Evolutionary conservation across 2,113 vertebrate species (phyloP).

Genomic region (Eubucco bourcierii): DNA sequence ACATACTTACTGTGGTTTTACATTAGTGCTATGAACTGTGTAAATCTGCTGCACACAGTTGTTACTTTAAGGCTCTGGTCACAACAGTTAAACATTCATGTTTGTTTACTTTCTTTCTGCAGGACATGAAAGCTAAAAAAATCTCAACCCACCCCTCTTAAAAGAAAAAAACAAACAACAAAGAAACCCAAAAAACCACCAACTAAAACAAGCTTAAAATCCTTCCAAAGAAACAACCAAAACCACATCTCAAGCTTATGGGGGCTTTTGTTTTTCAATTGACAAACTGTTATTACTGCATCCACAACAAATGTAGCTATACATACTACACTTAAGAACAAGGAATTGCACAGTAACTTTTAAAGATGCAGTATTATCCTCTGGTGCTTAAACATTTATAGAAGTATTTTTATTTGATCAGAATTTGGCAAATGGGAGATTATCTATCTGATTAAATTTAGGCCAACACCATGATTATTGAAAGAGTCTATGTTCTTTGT

Average conservation of each 20-base stretch:
- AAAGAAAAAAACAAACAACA: background rate
- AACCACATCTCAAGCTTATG: background rate
- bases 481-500: conserved; percentile 15
- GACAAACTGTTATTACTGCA: conserved; percentile 69
- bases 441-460: background rate
- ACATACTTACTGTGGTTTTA: conserved; percentile 46
- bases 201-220: background rate
- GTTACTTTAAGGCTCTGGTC: conserved; percentile 69
- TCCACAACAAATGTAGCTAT: conserved; percentile 67
- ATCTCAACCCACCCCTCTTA: background rate
- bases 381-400: conserved; percentile 3
- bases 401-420: background rate
- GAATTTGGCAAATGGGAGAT: background rate
- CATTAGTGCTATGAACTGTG: conserved; percentile 60
- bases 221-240: background rate
- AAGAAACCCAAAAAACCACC: background rate
- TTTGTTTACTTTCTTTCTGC: conserved; percentile 79
- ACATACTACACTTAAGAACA: conserved; percentile 66
- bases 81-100: conserved; percentile 69
- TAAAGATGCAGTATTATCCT: conserved; percentile 74
- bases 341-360: conserved; percentile 62
- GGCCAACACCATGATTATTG: background rate
- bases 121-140: conserved; percentile 77
- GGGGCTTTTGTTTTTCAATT: conserved; percentile 44
- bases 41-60: conserved; percentile 67